A percentile compares a stretch with the other conserved stretches of the same genome.
Conservation (phyloP, 1,140 invertebrate genomes). For the Mya arenaria region DNA sequence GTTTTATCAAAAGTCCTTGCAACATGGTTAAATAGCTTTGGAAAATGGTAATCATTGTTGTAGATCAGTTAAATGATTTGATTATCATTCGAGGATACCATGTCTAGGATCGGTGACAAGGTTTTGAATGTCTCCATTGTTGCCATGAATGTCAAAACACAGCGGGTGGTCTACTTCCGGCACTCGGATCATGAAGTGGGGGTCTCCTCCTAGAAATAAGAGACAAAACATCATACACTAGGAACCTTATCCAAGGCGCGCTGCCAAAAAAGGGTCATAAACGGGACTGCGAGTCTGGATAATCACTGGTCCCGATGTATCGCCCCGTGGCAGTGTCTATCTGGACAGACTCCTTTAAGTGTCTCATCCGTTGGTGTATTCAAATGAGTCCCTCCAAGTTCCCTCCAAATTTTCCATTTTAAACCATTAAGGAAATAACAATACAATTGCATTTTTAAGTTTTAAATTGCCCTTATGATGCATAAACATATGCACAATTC, state of each 20-base stretch:
- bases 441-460: neutral
- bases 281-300: neutral
- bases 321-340: neutral
- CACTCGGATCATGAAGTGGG: slow-evolving; percentile 5
- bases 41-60: no score
- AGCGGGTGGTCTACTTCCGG: neutral
- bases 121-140: neutral
- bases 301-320: neutral
- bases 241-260: neutral
- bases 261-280: neutral
- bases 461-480: neutral
- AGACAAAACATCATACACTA: neutral
- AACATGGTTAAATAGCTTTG: no score
- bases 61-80: no score
- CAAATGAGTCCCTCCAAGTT: neutral
- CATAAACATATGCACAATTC: neutral
- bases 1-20: no score
- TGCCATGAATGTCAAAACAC: slow-evolving; percentile 9
- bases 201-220: slow-evolving; percentile 10
- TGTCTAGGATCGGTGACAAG: slow-evolving; percentile 1
- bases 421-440: neutral
- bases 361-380: neutral
- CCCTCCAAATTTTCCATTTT: neutral
- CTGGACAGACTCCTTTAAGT: neutral
- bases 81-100: no score